Evolutionary conservation across 2,113 vertebrate species (phyloP), one percentile per base, ranked within the genome.

Genomic region (Rhipidura dahli): DNA sequence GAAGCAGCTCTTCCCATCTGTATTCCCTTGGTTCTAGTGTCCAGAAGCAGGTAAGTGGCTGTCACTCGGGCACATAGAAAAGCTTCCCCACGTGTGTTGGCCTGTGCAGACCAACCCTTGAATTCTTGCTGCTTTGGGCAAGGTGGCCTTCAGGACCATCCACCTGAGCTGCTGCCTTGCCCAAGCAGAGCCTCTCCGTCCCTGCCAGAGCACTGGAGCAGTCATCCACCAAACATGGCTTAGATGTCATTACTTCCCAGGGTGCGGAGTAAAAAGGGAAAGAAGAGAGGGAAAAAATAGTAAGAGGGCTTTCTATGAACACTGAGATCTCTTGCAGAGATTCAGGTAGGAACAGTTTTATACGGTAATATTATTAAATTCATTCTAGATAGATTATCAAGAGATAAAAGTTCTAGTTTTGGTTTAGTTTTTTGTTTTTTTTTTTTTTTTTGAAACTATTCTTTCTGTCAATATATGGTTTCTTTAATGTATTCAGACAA

Each of bases 1-100:
- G 39, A n/a, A 35, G 1, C 16, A 20, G 50, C 30, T 3, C 18
- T 66, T 82, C 44, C 53, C 19, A 14, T 30, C 22, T 23, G 0
- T 44, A 1, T 76, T 35, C 24, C 24, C 19, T 40, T 7, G 35
- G 31, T 13, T 72, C 27, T 28, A 1, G 42, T 8, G 26, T 20
- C 77, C 21, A 30, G 27, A 23, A 37, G 35, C 28, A 44, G 61
- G 28, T 28, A 6, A 42, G 49, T 12, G 42, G 7, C n/a, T 93
- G 39, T 11, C 33, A 8, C 30, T 13, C 0, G 0, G 15, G 33
- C 11, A 4, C 0, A 0, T 26, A 16, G 51, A 13, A 77, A 66
- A 39, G 12, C 23, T 81, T 87, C 66, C 60, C 59, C 4, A 0
- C 0, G 0, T 7, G 3, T 13, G 45, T n/a, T 76, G 44, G 27